Evolutionary conservation across 2,888 invertebrate species (phyloP).

Genomic region (Rhagium mordax): DNA sequence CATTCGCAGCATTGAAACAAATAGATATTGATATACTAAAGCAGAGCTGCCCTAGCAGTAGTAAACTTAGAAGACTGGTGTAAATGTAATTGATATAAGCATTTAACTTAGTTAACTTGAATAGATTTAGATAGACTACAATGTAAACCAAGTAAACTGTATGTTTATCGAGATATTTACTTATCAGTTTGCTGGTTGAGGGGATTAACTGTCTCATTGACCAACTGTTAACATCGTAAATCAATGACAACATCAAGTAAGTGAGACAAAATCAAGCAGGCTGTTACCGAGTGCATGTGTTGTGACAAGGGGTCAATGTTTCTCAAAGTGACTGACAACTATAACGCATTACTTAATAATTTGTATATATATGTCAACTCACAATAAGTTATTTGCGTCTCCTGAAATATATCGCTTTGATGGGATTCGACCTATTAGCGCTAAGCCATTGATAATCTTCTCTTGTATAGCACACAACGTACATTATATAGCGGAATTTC

Average conservation of each 20-base stretch:
- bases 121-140: constrained; percentile 34
- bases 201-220: constrained; percentile 22
- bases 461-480: no score
- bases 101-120: constrained; percentile 31
- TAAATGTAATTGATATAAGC: constrained; percentile 36
- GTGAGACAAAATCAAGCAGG: constrained; percentile 1
- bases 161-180: constrained; percentile 31
- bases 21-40: constrained; percentile 25
- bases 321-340: constrained; percentile 8
- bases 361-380: background rate
- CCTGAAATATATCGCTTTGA: no score
- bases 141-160: constrained; percentile 27
- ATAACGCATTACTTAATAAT: constrained; percentile 4
- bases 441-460: no score
- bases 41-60: background rate
- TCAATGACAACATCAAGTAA: constrained; percentile 14
- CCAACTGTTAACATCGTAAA: constrained; percentile 22
- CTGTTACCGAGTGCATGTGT: constrained; percentile 4
- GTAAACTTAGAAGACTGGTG: constrained; percentile 19
- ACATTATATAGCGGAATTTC: no score
- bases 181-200: constrained; percentile 24
- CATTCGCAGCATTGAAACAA: constrained; percentile 20
- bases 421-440: no score
- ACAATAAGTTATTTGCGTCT: no score
- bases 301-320: constrained; percentile 8